Base-by-base conservation (phyloP, 2,888 invertebrate genomes). In the Cryptus armator region DNA sequence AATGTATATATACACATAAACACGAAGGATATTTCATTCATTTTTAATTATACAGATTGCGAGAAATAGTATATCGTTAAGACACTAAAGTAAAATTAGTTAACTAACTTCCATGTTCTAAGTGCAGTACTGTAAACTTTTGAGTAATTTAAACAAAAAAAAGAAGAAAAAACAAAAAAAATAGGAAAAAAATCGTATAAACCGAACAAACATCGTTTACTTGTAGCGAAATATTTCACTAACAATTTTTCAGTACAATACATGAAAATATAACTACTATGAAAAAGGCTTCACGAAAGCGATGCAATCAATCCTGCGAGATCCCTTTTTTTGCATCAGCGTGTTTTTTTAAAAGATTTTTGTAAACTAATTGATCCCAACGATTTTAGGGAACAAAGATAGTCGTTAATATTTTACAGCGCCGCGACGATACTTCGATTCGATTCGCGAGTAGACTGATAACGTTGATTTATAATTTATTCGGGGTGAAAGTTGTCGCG, bases 71-170 rank as follows among this genome's bases (percentile, higher is more conserved):
- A 66, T 59, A 59, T 32, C 43, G 66, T 48, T 56, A 72, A 56
- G 66, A 71, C 77, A 67, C 71, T 82, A 53, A 37, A 46, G 29
- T 37, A 46, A 37, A 37, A 7, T 16, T 66, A 56, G 56, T 66
- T 82, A 51, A 67, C 56, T 46, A 77, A 72, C 77, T 82, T 77
- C 66, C 71, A 59, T 72, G 77, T 71, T 82, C 71, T 6, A 64
- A 62, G 46, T 71, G 46, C 24, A 37, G 46, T 44, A 62, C 29
- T 14, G 29, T 62, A 32, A 32, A 77, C 53, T 64, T 70, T 67
- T 10, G 19, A 37, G 56, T 29, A 32, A 12, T n/a, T 16, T 7
- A 37, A 37, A 37, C 2, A 37, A 37, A 37, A 37, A 37, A 37
- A 37, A 37, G 0, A 37, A 4, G 9, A 37, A 37, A 37, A 37